A percentile compares a stretch with the other conserved stretches of the same genome.
Conservation (phyloP, 2,113 vertebrate species). For the Lasiurus borealis region DNA sequence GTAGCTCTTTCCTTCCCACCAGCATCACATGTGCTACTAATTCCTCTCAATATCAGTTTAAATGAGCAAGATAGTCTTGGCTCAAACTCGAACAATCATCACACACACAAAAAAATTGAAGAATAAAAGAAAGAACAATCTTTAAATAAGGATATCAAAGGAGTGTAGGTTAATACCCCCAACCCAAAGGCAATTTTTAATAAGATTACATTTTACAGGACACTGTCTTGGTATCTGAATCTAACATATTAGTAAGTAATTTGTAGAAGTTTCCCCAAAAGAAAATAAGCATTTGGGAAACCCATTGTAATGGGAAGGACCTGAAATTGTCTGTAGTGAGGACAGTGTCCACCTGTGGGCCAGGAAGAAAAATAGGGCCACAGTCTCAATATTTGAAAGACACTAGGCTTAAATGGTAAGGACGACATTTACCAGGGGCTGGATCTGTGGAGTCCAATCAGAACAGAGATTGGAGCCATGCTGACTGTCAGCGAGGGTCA, state of each 20-base stretch:
- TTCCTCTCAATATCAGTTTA: background rate
- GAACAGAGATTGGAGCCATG: background rate
- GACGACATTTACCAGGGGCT: background rate
- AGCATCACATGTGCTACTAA: background rate
- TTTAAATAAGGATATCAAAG: background rate
- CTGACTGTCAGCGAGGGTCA: background rate
- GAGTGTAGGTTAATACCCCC: background rate
- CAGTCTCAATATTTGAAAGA: background rate
- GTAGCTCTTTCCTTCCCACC: background rate
- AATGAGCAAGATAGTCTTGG: background rate
- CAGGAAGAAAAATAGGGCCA: fast-evolving
- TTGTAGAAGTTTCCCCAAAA: background rate
- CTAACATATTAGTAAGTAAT: background rate
- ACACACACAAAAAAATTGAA: background rate
- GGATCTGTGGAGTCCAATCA: fast-evolving
- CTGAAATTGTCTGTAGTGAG: background rate
- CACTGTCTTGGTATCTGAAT: background rate
- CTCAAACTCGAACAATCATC: background rate
- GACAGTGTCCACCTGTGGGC: fast-evolving
- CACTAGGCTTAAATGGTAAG: background rate
- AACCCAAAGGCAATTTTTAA: background rate
- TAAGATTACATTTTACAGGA: background rate
- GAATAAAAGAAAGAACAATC: background rate
- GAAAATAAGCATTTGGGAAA: background rate
- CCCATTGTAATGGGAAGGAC: background rate